Conservation (phyloP, 2,888 invertebrate species). For the Cataglyphis albicans region DNA sequence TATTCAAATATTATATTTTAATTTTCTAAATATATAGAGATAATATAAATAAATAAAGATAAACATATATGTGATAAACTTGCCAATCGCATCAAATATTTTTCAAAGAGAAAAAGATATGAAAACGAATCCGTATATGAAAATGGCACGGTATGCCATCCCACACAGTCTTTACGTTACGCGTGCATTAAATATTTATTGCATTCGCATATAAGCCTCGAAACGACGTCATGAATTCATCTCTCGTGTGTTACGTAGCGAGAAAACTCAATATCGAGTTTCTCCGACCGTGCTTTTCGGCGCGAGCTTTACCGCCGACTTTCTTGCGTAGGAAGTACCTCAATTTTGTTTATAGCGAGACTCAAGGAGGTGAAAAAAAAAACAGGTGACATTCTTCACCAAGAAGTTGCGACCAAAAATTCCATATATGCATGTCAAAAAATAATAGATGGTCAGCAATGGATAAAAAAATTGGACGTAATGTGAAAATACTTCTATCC, state of each 20-base stretch:
- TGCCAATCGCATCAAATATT: not conserved
- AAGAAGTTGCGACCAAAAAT: not conserved
- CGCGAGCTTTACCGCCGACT: constrained; percentile 1
- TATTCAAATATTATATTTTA: not conserved
- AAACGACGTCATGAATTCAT: constrained; percentile 44
- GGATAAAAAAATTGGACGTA: constrained; percentile 19
- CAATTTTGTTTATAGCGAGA: constrained; percentile 11
- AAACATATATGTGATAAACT: not conserved
- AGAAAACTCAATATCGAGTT: constrained; percentile 46
- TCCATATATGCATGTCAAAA: not conserved
- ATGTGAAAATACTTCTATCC: not conserved
- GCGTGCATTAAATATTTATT: constrained; percentile 47
- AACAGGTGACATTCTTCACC: constrained; percentile 3
- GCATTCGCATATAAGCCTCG: constrained; percentile 1
- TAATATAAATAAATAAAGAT: not conserved
- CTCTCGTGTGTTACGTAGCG: constrained; percentile 43
- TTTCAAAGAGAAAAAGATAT: not conserved
- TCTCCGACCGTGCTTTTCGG: constrained; percentile 13
- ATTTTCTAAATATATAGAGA: not conserved
- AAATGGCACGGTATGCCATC: not conserved
- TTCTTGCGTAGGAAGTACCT: not conserved
- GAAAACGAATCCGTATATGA: not conserved
- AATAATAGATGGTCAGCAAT: not conserved
- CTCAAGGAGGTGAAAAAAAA: constrained; percentile 3
- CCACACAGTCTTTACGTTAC: not conserved